Percentiles rank a stretch among this genome's conserved stretches.
Evolutionary conservation across 2,888 invertebrate genomes (phyloP).

Genomic region (Tanytarsus gracilentus): DNA sequence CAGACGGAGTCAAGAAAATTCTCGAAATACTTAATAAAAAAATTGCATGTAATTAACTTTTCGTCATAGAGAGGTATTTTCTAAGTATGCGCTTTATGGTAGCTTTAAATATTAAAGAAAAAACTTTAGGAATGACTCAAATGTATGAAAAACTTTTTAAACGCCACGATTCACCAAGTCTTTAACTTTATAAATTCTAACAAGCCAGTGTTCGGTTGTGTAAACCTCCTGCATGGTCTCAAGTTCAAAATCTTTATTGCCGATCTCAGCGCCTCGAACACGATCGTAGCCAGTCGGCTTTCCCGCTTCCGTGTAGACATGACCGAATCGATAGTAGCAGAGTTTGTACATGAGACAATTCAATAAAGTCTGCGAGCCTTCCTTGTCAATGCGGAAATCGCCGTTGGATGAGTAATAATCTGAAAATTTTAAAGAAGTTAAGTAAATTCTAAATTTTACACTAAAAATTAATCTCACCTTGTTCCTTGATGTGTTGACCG

Average conservation of each 20-base stretch:
- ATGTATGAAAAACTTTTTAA: no score
- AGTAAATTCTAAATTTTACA: conserved; percentile 88
- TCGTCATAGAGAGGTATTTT: no score
- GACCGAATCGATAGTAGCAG: conserved; percentile 97
- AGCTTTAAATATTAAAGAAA: no score
- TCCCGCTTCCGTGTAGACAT: conserved; percentile 90
- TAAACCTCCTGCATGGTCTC: conserved; percentile 99
- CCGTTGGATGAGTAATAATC: conserved; percentile 95
- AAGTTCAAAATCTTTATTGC: conserved; percentile 95
- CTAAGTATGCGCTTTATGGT: no score
- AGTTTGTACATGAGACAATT: conserved; percentile 99
- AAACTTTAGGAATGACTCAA: no score
- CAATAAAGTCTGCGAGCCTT: conserved; percentile 81
- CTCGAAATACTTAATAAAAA: no score
- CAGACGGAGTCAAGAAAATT: no score
- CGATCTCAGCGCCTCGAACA: conserved; percentile 94
- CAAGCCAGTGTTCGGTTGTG: conserved; percentile 98
- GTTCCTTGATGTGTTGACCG: conserved; percentile 45
- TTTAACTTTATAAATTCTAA: conserved; percentile 96
- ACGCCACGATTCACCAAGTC: conserved; percentile 81
- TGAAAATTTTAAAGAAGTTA: conserved; percentile 88
- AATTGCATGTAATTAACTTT: no score
- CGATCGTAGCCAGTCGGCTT: conserved; percentile 95
- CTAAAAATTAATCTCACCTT: conserved; percentile 78
- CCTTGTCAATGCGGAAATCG: conserved; percentile 92